phyloP scores from a whole-genome alignment of 2,797 vertebrate species.

The Brachyrhaphis roseni region DNA sequence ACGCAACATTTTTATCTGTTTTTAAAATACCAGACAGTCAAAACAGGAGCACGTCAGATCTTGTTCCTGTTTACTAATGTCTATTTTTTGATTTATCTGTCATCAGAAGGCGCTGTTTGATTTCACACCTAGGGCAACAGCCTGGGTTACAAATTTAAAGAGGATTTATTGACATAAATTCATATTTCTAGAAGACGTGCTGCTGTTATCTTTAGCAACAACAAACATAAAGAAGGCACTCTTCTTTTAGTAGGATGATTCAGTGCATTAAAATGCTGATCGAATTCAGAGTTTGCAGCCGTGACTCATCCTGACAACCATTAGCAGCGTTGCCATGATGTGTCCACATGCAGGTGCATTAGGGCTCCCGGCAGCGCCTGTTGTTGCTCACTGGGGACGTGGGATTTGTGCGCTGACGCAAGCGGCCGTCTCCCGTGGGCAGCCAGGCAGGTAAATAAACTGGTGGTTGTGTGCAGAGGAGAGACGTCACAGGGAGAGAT shows the following conservation, averaged over 20 bases:
- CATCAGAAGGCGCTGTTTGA: background rate
- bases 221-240: background rate
- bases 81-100: background rate
- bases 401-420: conserved; percentile 73
- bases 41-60: background rate
- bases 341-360: conserved; percentile 45
- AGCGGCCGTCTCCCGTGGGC: conserved; percentile 58
- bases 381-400: conserved; percentile 37
- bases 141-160: background rate
- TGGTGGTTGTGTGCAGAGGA: conserved; percentile 55
- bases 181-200: background rate
- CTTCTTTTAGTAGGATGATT: background rate
- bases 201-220: background rate
- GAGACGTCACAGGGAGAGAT: conserved; percentile 27
- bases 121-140: background rate
- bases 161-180: background rate
- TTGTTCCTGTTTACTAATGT: background rate
- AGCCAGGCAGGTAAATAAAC: conserved; percentile 70
- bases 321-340: conserved; percentile 53
- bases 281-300: conserved; percentile 25
- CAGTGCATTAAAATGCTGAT: conserved; percentile 17
- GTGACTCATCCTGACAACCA: conserved; percentile 45
- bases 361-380: conserved; percentile 42
- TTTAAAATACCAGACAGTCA: background rate
- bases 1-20: background rate